Evolutionary conservation across 2,113 vertebrate species (phyloP).

Genomic region (Asarcornis scutulata): DNA sequence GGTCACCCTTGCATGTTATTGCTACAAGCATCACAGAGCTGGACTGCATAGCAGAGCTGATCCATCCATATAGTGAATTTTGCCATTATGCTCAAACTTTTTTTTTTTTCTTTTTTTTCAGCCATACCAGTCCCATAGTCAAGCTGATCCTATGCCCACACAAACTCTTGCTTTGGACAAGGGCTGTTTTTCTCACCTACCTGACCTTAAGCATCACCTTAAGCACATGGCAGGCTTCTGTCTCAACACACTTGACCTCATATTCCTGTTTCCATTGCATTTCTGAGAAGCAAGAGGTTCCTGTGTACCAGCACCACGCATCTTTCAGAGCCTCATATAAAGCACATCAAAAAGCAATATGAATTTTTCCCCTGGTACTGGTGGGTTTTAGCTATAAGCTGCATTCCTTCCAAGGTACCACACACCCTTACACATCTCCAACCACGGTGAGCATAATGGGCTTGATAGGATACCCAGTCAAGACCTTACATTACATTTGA

Average conservation of each 20-base stretch:
- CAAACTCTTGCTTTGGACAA: neutral
- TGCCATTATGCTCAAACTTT: neutral
- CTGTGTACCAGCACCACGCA: neutral
- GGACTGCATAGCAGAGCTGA: neutral
- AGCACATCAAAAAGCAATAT: conserved; percentile 9
- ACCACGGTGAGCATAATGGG: neutral
- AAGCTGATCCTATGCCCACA: neutral
- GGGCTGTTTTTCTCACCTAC: neutral
- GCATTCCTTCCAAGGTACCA: neutral
- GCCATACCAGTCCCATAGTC: neutral
- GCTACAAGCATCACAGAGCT: neutral
- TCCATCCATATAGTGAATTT: neutral
- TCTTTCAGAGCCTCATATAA: neutral
- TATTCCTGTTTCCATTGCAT: neutral
- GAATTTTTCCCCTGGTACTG: neutral
- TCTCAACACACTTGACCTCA: neutral
- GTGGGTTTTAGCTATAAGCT: conserved; percentile 28
- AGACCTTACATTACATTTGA: neutral
- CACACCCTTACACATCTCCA: neutral
- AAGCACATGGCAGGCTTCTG: neutral
- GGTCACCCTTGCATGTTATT: neutral
- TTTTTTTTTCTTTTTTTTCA: neutral
- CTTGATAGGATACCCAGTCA: neutral
- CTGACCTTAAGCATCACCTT: neutral
- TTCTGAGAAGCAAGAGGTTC: conserved; percentile 13